These are phyloP conservation scores for Megastigmus dorsalis DNA, from an alignment of 2,888 invertebrate genomes.

Conservation along the genomic window DNA sequence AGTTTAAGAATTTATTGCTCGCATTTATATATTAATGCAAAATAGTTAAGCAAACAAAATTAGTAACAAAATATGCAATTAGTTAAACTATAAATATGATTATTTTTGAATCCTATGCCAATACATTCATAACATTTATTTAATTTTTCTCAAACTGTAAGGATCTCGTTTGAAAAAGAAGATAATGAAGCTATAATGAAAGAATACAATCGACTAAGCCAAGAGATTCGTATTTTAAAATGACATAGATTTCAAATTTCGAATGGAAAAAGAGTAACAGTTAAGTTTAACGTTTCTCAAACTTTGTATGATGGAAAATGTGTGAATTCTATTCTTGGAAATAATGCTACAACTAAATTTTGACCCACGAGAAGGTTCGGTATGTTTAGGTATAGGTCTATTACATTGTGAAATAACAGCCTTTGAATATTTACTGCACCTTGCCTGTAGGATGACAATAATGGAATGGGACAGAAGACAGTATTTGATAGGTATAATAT, in stretches of 20 bases:
- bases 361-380: not conserved
- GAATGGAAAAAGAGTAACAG: not conserved
- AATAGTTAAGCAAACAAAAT: too few species aligned
- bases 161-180: constrained; percentile 21
- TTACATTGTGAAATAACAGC: too few species aligned
- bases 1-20: too few species aligned
- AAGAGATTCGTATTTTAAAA: not conserved
- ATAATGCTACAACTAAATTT: constrained; percentile 10
- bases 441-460: constrained; percentile 1
- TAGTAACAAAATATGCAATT: too few species aligned
- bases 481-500: too few species aligned
- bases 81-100: too few species aligned
- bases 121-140: too few species aligned
- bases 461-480: not conserved
- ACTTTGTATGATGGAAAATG: constrained; percentile 19
- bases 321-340: not conserved
- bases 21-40: too few species aligned
- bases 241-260: not conserved
- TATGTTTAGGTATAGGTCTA: not conserved
- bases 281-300: too few species aligned
- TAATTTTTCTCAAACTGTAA: not conserved
- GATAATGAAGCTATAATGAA: not conserved
- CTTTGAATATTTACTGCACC: constrained; percentile 26
- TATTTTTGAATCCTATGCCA: too few species aligned
- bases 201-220: not conserved